Evolutionary conservation across 2,888 invertebrate genomes (phyloP).

Genomic region (Maniola hyperantus): DNA sequence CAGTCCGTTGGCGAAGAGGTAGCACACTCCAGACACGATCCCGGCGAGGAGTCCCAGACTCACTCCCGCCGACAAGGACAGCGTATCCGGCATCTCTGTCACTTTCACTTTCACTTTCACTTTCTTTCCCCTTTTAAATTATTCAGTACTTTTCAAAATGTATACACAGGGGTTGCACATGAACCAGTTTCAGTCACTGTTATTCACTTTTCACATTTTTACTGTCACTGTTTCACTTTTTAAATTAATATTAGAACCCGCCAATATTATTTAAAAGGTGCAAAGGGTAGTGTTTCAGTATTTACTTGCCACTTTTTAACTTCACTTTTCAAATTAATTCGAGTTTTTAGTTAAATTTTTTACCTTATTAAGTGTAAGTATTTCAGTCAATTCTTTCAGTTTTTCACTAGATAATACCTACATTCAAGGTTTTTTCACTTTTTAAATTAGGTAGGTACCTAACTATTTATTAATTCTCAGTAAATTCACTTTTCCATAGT

Average conservation of each 20-base stretch:
- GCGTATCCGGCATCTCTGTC: constrained; percentile 78
- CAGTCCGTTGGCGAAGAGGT: constrained; percentile 82
- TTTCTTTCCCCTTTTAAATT: background rate
- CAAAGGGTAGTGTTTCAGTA: background rate
- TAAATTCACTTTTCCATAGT: background rate
- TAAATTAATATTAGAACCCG: background rate
- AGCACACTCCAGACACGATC: constrained; percentile 86
- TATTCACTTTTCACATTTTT: background rate
- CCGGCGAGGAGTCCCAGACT: constrained; percentile 86
- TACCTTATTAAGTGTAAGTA: too few relatives aligned
- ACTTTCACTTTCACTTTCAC: constrained; percentile 4
- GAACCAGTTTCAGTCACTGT: background rate
- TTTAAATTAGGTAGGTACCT: too few relatives aligned
- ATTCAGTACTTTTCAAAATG: background rate
- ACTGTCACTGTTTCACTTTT: background rate
- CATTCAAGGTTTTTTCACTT: too few relatives aligned
- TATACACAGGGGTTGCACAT: background rate
- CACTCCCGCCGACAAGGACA: constrained; percentile 83
- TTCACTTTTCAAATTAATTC: too few relatives aligned
- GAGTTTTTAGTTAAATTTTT: too few relatives aligned
- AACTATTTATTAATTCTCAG: too few relatives aligned
- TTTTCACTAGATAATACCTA: too few relatives aligned
- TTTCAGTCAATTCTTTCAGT: too few relatives aligned
- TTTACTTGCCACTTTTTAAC: too few relatives aligned
- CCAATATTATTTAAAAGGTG: background rate